Conservation (phyloP, 2,888 invertebrate species). For the Drosophila histrio region DNA sequence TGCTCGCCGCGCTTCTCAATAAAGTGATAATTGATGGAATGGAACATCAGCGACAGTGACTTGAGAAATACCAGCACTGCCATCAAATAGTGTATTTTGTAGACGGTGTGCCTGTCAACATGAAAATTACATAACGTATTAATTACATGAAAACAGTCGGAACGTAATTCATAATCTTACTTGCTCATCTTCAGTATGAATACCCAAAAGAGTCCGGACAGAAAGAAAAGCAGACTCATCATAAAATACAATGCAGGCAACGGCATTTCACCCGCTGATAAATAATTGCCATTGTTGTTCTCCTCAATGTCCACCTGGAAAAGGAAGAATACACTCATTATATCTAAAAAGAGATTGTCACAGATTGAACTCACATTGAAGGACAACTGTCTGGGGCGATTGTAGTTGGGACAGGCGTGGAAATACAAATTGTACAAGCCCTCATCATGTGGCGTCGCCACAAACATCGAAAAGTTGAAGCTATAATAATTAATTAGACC, state of each 20-base stretch:
- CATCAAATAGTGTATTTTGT: slow-evolving; percentile 98
- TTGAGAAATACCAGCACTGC: slow-evolving; percentile 96
- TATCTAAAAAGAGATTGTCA: too few relatives aligned
- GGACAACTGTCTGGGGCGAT: slow-evolving; percentile 85
- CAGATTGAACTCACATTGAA: slow-evolving; percentile 87
- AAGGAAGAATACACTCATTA: not conserved
- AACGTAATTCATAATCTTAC: slow-evolving; percentile 82
- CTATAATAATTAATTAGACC: slow-evolving; percentile 84
- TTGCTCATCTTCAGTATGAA: slow-evolving; percentile 92
- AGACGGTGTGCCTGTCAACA: slow-evolving; percentile 90
- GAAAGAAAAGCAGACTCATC: slow-evolving; percentile 94
- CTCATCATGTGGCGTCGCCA: slow-evolving; percentile 91
- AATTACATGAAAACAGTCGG: slow-evolving; percentile 2
- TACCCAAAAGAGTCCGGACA: slow-evolving; percentile 96
- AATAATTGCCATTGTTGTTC: slow-evolving; percentile 92
- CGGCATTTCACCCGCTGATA: slow-evolving; percentile 98
- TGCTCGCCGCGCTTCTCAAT: slow-evolving; percentile 96
- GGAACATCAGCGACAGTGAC: slow-evolving; percentile 95
- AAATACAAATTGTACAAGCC: slow-evolving; percentile 98
- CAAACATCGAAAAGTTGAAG: slow-evolving; percentile 89
- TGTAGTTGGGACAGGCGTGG: slow-evolving; percentile 94
- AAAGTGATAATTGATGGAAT: slow-evolving; percentile 97
- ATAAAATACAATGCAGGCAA: slow-evolving; percentile 95
- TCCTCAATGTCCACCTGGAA: slow-evolving; percentile 93
- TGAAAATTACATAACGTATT: not conserved